Evolutionary conservation across 2,797 vertebrate species (phyloP), one percentile per base, ranked within the genome.

Genomic region (Taenioides sp.): DNA sequence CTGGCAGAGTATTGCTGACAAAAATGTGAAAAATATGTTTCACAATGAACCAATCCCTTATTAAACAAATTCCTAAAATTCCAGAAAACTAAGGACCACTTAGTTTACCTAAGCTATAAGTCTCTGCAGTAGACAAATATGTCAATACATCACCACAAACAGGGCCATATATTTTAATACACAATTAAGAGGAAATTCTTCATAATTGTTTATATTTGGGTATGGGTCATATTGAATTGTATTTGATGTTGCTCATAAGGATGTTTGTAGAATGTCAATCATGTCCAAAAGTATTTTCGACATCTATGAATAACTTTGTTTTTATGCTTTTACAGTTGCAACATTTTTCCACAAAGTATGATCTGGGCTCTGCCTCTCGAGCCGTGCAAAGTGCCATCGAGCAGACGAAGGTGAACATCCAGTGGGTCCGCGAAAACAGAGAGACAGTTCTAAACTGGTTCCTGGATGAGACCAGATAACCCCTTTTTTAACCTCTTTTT

Each of bases 381-480:
- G 88, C 89, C 0, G 80, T 96, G 78, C 80, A 95, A 31, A 95
- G 95, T 81, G 93, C 94, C 0, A 92, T 98, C 61, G 96, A 99
- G 90, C 91, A 87, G 67, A 97, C 96, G 1, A 84, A 73, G 0
- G 84, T 94, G 62, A 99, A 99, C 90, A 97, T 97, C 82, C 76
- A 92, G 43, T 99, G 97, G 98, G 95, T 98, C 84, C 77, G 70
- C 0, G 83, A 94, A 66, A 95, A 98, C 93, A 87, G 78, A 83
- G 64, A 65, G 0, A 0, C 0, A 0, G 79, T 97, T 20, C 65
- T 92, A 20, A 0, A 34, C 0, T 99, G 98, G 98, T 97, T 99
- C 43, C 58, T 55, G 54, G 55, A 20, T 28, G 0, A 9, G 58
- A 65, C 43, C 23, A 27, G n/a, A 23, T 64, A 64, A 64, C 59